Conservation (phyloP, 2,888 invertebrate genomes). For the Stenodera caucasica region DNA sequence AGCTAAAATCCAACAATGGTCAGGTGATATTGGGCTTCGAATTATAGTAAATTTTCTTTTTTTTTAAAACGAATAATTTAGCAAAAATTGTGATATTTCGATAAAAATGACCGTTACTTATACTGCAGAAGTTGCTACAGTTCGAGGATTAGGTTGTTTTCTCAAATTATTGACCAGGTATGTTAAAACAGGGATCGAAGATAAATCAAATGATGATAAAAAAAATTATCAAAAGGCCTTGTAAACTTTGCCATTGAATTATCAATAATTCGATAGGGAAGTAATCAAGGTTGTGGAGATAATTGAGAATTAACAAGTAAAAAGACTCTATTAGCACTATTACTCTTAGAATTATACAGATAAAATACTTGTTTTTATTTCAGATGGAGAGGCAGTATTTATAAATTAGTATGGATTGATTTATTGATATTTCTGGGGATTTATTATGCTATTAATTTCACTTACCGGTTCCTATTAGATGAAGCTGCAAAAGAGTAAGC, state of each 20-base stretch:
- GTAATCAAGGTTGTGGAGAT: no score
- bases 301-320: no score
- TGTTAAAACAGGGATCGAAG: no score
- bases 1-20: background rate
- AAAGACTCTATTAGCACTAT: no score
- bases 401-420: slow-evolving; percentile 94
- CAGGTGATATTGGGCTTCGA: background rate
- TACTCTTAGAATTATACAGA: no score
- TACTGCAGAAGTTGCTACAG: slow-evolving; percentile 46
- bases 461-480: slow-evolving; percentile 82
- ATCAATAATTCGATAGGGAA: no score
- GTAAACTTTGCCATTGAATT: no score
- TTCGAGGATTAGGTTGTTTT: slow-evolving; percentile 81
- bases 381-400: slow-evolving; percentile 96
- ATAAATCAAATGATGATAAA: no score
- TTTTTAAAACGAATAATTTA: background rate
- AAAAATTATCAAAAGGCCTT: no score
- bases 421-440: slow-evolving; percentile 81
- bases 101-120: slow-evolving; percentile 47
- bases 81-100: background rate
- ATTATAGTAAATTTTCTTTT: background rate
- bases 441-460: slow-evolving; percentile 84
- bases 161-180: slow-evolving; percentile 81
- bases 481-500: slow-evolving; percentile 80
- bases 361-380: slow-evolving; percentile 49